Evolutionary conservation across 2,888 invertebrate species (phyloP).

Genomic region (Plagiodera versicolora): DNA sequence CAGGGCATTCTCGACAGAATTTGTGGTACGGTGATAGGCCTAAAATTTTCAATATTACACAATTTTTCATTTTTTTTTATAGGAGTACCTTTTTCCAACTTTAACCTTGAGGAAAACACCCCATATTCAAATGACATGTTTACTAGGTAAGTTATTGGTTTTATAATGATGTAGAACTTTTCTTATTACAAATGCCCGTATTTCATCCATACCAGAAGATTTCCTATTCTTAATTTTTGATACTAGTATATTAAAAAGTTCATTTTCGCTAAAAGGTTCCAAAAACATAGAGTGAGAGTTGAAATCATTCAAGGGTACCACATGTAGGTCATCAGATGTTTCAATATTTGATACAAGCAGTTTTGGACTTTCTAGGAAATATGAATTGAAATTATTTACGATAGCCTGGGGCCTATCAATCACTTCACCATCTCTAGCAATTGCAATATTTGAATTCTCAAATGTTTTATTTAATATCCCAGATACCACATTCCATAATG

Average conservation of each 20-base stretch:
- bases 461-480: not conserved
- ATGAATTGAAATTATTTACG: not conserved
- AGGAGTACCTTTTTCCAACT: too few species aligned
- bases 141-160: too few species aligned
- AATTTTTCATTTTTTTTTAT: too few species aligned
- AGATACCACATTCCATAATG: conserved; percentile 10
- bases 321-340: not conserved
- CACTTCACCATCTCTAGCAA: not conserved
- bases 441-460: not conserved
- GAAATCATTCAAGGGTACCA: not conserved
- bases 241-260: not conserved
- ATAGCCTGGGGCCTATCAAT: not conserved
- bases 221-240: not conserved
- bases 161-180: too few species aligned
- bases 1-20: too few species aligned
- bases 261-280: not conserved
- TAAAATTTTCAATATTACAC: too few species aligned
- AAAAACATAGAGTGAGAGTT: not conserved
- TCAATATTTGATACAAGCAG: not conserved
- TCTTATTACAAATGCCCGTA: not conserved
- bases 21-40: too few species aligned
- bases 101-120: too few species aligned
- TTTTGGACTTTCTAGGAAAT: not conserved
- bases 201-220: not conserved
- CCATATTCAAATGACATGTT: too few species aligned